Evolutionary conservation across 2,888 invertebrate species (phyloP), one percentile per base, ranked within the genome.

Genomic region (Trichacis sp.): DNA sequence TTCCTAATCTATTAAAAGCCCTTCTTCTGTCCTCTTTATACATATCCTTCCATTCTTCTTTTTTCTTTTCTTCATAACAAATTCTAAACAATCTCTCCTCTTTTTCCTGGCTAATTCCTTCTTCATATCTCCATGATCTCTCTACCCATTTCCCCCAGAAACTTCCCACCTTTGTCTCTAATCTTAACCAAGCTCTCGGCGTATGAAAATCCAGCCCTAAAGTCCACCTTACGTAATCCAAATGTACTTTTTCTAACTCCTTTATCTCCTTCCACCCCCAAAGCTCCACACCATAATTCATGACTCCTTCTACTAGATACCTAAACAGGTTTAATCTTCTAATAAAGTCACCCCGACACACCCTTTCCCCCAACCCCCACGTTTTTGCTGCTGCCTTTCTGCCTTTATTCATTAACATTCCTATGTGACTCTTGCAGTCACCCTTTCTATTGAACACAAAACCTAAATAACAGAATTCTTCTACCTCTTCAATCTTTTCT

Each of bases 221-320:
- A 2, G 51, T 33, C 54, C 61, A 57, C 36, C 51, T 61, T 1
- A 33, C 1, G 42, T 59, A 52, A 24, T 59, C 30, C 40, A 20
- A 4, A 11, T 54, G 51, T 17, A 65, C 14, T 30, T 48, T 61
- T 36, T 65, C 51, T 3, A 60, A 30, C 9, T 51, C 46, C 14
- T 50, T 30, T n/a, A 4, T 40, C 30, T 60, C 57, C 42, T 33
- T 17, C 58, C 57, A 61, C 1, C 57, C 45, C 57, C 47, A 65
- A 9, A 65, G 49, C 43, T 65, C 51, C 8, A 36, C 30, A 9
- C 42, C 53, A 18, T 64, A 64, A 0, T n/a, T 9, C 45, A 64
- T 29, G 0, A 55, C 45, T 8, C 58, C 53, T 4, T 18, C 30
- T 14, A 59, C 48, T 47, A 48, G n/a, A 19, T 48, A 36, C 1